phyloP scores from a whole-genome alignment of 2,797 vertebrate species.

The Pantherophis vulpinus region DNA sequence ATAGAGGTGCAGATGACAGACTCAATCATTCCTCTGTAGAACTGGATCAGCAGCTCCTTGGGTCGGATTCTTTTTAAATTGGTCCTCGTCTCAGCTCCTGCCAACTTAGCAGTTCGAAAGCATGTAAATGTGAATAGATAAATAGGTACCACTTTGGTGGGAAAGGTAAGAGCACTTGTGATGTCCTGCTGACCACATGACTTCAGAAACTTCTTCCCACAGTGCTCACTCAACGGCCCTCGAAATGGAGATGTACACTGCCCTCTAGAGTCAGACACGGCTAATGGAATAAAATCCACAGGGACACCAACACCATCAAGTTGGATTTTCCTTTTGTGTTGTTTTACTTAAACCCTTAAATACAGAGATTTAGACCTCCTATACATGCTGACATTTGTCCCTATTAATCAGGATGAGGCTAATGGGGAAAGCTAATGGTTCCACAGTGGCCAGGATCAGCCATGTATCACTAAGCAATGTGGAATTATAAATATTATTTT shows the following conservation, averaged over 20 bases:
- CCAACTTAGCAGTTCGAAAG: background rate
- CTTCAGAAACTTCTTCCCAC: background rate
- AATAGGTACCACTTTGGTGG: background rate
- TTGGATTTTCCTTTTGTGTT: background rate
- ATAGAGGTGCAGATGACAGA: too few species aligned
- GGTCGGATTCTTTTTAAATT: too few species aligned
- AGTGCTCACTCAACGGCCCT: background rate
- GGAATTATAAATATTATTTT: slow-evolving; percentile 38
- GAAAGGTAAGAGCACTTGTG: background rate
- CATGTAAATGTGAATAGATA: background rate
- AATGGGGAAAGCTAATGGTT: slow-evolving; percentile 40
- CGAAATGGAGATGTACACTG: background rate
- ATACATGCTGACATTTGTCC: slow-evolving; percentile 12
- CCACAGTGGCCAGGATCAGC: slow-evolving; percentile 28
- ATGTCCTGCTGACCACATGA: background rate
- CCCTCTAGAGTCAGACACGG: background rate
- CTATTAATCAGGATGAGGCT: slow-evolving; percentile 2
- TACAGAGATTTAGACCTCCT: background rate
- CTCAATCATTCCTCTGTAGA: too few species aligned
- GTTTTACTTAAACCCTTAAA: background rate
- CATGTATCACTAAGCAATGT: slow-evolving; percentile 10
- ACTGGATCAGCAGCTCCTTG: too few species aligned
- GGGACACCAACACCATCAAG: background rate
- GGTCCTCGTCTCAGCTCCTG: background rate
- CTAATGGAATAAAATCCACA: background rate